phyloP scores from a whole-genome alignment of 30 jellyfish, hydroid and myxozoan species.

The Morbakka virulenta region DNA sequence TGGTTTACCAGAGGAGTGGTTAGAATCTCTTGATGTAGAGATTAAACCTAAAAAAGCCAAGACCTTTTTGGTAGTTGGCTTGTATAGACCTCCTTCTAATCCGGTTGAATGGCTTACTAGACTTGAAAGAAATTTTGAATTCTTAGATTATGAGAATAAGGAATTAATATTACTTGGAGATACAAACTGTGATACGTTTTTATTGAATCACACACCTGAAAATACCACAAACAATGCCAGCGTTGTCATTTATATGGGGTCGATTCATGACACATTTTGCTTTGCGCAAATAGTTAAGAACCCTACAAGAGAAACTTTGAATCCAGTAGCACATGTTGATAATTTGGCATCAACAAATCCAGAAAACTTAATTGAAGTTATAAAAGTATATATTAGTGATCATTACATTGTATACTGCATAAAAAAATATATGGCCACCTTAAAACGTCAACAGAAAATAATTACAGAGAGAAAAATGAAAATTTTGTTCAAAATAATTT shows the following conservation, averaged over 20 bases:
- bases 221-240: constrained; percentile 11
- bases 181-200: constrained; percentile 22
- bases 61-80: too few species aligned
- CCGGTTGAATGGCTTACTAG: too few species aligned
- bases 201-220: constrained; percentile 25
- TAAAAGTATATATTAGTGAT: constrained; percentile 17
- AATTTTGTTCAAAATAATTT: background rate
- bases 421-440: constrained; percentile 27
- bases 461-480: constrained; percentile 21
- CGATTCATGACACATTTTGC: constrained; percentile 44
- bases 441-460: constrained; percentile 30
- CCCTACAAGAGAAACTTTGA: constrained; percentile 33
- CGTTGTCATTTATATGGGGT: constrained; percentile 33
- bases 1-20: too few species aligned
- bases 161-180: constrained; percentile 15
- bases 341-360: constrained; percentile 10
- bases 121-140: constrained; percentile 14
- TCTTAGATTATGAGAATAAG: constrained; percentile 10
- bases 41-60: too few species aligned
- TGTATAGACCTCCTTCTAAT: too few species aligned
- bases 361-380: constrained; percentile 27
- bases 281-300: constrained; percentile 22
- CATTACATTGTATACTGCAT: constrained; percentile 32
- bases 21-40: too few species aligned
- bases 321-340: constrained; percentile 16